Percentiles rank a stretch among this genome's conserved stretches.
phyloP scores from a whole-genome alignment of 1,140 invertebrate species.

The Drosophila ironensis region DNA sequence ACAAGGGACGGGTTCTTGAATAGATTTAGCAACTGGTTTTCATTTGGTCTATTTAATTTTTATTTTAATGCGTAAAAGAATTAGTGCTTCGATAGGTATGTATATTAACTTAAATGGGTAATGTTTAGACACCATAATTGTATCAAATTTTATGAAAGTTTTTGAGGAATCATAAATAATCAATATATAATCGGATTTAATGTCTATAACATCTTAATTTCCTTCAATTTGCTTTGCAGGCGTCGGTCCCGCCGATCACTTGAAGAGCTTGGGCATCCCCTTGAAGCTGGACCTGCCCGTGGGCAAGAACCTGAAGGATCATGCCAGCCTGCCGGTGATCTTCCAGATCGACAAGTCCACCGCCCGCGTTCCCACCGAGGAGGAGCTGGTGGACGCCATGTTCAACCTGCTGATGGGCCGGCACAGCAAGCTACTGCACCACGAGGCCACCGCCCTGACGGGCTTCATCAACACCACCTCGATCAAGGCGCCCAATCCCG shows the following conservation, averaged over 20 bases:
- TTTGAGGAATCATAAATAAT: no score
- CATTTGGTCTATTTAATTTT: no score
- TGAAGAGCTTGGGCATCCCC: slow-evolving; percentile 82
- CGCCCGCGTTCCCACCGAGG: slow-evolving; percentile 68
- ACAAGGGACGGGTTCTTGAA: background rate
- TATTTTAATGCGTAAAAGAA: no score
- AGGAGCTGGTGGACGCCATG: slow-evolving; percentile 77
- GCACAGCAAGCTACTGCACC: slow-evolving; percentile 70
- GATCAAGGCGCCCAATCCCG: slow-evolving; percentile 75
- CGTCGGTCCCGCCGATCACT: slow-evolving; percentile 82
- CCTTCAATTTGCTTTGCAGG: slow-evolving; percentile 17
- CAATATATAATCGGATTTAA: no score
- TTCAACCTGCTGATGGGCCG: slow-evolving; percentile 75
- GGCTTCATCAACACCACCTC: slow-evolving; percentile 81
- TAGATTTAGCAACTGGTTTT: background rate
- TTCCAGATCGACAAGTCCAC: slow-evolving; percentile 77
- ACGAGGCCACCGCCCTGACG: slow-evolving; percentile 77
- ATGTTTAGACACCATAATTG: no score
- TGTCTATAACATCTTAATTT: background rate
- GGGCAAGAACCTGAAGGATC: slow-evolving; percentile 88
- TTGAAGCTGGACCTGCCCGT: slow-evolving; percentile 85
- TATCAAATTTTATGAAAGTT: no score
- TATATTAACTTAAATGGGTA: no score
- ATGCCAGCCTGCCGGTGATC: slow-evolving; percentile 82
- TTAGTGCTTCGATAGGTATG: no score